A percentile compares a stretch with the other conserved stretches of the same genome.
phyloP scores from a whole-genome alignment of 2,797 vertebrate genomes.

The Gymnoscopelus braueri region DNA sequence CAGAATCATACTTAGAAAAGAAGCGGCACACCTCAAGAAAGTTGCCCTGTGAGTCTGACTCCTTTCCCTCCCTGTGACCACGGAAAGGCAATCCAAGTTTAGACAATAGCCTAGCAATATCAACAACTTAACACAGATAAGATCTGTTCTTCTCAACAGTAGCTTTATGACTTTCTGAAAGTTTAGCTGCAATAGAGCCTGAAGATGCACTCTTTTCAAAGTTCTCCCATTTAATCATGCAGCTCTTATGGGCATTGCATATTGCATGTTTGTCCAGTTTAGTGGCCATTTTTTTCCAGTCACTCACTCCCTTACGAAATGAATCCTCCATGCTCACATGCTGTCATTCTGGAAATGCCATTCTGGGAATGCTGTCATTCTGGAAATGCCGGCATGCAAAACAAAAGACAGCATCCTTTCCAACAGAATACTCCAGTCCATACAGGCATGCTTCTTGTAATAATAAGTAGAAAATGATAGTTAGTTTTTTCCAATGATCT shows the following conservation, averaged over 20 bases:
- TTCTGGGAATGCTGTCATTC: conserved; percentile 9
- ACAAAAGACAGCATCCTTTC: conserved; percentile 19
- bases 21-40: conserved; percentile 15
- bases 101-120: conserved; percentile 20
- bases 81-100: conserved; percentile 3
- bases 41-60: not conserved
- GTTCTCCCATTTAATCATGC: conserved; percentile 15
- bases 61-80: conserved; percentile 11
- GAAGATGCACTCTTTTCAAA: conserved; percentile 11
- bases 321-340: conserved; percentile 8
- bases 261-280: conserved; percentile 19
- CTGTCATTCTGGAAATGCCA: no score
- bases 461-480: no score
- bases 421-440: no score
- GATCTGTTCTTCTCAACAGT: conserved; percentile 15
- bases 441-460: no score
- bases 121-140: conserved; percentile 7
- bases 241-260: conserved; percentile 8
- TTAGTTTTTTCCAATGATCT: no score
- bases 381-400: conserved; percentile 19
- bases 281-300: conserved; percentile 16
- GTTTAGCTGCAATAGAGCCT: no score
- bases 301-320: no score
- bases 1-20: conserved; percentile 11
- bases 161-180: conserved; percentile 13